phyloP scores from a whole-genome alignment of 2,888 invertebrate species.

The Calameuta pallipes region DNA sequence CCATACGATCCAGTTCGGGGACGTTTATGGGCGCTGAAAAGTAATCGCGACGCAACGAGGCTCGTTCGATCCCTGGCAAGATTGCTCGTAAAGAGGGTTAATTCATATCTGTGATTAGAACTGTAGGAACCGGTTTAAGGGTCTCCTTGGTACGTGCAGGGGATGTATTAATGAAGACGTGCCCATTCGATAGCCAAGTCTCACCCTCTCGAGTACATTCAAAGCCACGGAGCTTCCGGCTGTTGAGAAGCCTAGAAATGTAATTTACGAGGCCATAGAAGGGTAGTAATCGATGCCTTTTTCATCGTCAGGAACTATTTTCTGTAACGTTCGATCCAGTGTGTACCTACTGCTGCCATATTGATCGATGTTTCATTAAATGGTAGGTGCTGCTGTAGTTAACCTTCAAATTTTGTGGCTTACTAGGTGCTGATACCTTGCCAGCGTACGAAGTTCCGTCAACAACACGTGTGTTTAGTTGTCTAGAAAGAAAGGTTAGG shows the following conservation, averaged over 20 bases:
- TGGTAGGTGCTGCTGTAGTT: neutral
- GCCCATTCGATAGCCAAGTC: neutral
- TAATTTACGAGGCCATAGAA: neutral
- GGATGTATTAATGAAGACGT: neutral
- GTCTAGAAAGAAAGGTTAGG: neutral
- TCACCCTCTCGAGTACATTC: neutral
- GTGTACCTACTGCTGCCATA: neutral
- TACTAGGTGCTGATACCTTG: neutral
- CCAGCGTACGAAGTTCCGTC: neutral
- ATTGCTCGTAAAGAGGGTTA: constrained; percentile 1
- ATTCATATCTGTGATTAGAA: constrained; percentile 1
- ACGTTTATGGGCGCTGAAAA: neutral
- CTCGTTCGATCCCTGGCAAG: neutral
- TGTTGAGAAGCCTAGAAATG: neutral
- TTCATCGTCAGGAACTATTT: neutral
- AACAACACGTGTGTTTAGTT: neutral
- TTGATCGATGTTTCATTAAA: neutral
- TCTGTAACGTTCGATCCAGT: neutral
- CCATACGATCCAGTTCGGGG: neutral
- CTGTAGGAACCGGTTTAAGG: neutral
- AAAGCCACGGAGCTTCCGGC: neutral
- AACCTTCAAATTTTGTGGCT: neutral
- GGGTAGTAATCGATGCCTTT: neutral
- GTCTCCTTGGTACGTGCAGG: neutral
- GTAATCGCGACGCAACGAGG: neutral